These are phyloP conservation scores for Ascidia mentula DNA, from an alignment of 23 tunicate species.

Conservation along the genomic window DNA sequence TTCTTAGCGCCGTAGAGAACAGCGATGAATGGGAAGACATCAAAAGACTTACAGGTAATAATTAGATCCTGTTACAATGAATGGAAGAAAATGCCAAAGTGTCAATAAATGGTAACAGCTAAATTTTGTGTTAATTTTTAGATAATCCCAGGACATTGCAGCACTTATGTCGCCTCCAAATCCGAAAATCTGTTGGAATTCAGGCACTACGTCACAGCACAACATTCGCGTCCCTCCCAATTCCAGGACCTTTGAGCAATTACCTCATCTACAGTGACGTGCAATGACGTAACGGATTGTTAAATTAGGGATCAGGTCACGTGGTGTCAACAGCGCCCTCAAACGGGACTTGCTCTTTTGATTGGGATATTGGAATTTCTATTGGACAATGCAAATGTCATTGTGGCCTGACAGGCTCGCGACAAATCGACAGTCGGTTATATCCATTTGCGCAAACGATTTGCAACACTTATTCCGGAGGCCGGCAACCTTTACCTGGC, in stretches of 20 bases:
- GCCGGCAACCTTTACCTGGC: too few relatives aligned
- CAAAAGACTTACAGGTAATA: constrained; percentile 35
- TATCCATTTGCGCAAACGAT: too few relatives aligned
- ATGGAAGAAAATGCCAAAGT: not conserved
- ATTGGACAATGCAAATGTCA: too few relatives aligned
- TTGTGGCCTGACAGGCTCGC: too few relatives aligned
- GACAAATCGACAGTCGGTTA: too few relatives aligned
- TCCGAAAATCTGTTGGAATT: constrained; percentile 33
- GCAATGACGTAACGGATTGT: too few relatives aligned
- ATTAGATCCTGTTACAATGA: not conserved
- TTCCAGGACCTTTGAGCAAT: constrained; percentile 43
- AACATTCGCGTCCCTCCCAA: constrained; percentile 22
- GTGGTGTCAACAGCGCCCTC: too few relatives aligned
- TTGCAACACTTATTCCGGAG: too few relatives aligned
- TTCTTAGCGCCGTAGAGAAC: constrained; percentile 18
- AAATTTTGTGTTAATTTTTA: constrained; percentile 21
- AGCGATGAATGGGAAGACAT: constrained; percentile 75
- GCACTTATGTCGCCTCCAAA: constrained; percentile 73
- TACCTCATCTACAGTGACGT: constrained; percentile 38
- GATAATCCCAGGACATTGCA: constrained; percentile 57
- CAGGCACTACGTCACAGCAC: not conserved
- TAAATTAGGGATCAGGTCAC: too few relatives aligned
- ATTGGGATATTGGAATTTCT: too few relatives aligned
- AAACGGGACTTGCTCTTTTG: too few relatives aligned
- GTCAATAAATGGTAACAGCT: not conserved